Evolutionary conservation across 2,797 vertebrate species (phyloP).

Genomic region (Meriones psammophilus): DNA sequence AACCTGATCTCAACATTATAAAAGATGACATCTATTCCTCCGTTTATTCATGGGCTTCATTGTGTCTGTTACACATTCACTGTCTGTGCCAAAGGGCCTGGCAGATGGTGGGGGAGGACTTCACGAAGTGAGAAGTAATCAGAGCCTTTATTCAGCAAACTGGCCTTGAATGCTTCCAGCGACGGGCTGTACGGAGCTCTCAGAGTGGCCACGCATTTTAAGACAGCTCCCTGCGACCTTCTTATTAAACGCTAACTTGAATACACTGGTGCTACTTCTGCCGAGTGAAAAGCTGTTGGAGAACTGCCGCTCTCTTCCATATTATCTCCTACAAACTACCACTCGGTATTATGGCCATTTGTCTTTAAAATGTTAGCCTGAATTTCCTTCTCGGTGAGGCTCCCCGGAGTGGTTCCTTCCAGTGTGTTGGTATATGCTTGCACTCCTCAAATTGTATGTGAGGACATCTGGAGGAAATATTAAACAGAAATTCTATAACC

Average conservation of each 20-base stretch:
- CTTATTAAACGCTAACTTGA: slow-evolving; percentile 55
- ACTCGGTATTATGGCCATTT: not conserved
- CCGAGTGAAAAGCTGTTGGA: slow-evolving; percentile 21
- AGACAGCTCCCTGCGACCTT: slow-evolving; percentile 5
- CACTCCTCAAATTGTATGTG: slow-evolving; percentile 36
- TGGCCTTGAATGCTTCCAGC: not conserved
- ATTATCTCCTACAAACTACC: slow-evolving; percentile 10
- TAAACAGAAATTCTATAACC: slow-evolving; percentile 46
- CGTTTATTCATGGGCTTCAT: slow-evolving; percentile 11
- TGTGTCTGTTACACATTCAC: slow-evolving; percentile 19
- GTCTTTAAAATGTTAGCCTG: slow-evolving; percentile 66
- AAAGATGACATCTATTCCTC: not conserved
- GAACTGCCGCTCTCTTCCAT: slow-evolving; percentile 43
- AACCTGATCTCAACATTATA: not conserved
- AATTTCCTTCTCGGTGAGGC: not conserved
- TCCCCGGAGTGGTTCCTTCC: slow-evolving; percentile 38
- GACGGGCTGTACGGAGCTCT: not conserved
- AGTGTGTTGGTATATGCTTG: not conserved
- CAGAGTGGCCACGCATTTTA: slow-evolving; percentile 17
- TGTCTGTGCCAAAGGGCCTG: not conserved
- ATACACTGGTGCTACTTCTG: not conserved
- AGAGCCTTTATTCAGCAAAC: not conserved
- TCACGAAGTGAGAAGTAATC: not conserved
- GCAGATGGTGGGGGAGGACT: not conserved
- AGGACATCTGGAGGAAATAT: slow-evolving; percentile 50